Conservation (phyloP, 2,113 vertebrate genomes). For the Lichenostomus cassidix region DNA sequence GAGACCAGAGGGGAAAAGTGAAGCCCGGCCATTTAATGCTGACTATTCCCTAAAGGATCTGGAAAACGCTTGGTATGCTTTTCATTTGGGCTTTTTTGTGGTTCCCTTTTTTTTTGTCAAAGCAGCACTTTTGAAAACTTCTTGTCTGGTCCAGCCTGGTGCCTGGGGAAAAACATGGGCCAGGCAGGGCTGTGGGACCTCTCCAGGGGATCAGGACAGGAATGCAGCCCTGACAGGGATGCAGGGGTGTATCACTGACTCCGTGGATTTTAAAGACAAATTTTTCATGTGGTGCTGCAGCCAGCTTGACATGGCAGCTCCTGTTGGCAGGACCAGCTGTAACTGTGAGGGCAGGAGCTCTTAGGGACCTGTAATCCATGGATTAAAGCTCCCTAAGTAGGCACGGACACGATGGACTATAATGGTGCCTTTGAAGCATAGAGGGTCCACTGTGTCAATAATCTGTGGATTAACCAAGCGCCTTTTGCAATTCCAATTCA, state of each 20-base stretch:
- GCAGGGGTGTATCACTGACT: background rate
- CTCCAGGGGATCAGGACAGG: accelerated
- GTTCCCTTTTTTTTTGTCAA: background rate
- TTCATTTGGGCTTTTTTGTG: background rate
- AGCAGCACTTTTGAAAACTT: background rate
- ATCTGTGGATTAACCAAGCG: background rate
- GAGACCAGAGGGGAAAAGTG: background rate
- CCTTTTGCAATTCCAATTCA: background rate
- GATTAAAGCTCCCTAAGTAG: background rate
- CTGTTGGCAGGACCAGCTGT: background rate
- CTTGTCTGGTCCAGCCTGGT: background rate
- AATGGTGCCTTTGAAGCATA: slow-evolving; percentile 3
- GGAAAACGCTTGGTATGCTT: background rate
- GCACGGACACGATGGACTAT: background rate
- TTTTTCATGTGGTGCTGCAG: background rate
- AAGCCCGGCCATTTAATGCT: background rate
- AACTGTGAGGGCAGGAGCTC: background rate
- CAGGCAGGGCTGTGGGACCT: background rate
- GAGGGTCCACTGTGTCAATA: background rate
- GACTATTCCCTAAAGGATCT: background rate
- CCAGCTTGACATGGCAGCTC: background rate
- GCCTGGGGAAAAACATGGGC: background rate
- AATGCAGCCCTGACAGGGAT: background rate
- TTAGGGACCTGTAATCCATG: background rate
- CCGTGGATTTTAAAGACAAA: background rate